These are phyloP conservation scores for Melolontha melolontha DNA, from an alignment of 2,888 invertebrate genomes.

Conservation along the genomic window DNA sequence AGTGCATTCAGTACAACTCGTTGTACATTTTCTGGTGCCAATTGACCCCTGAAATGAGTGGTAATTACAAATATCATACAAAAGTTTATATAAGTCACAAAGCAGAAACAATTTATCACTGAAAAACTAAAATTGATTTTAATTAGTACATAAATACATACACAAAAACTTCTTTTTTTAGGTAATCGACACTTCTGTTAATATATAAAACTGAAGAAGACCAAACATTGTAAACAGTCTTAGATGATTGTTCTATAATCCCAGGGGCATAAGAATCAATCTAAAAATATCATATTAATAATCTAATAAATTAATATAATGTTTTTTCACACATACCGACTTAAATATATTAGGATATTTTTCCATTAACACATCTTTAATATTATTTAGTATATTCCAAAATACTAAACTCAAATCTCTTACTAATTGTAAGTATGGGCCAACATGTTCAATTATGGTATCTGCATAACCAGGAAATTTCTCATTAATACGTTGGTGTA, in stretches of 20 bases:
- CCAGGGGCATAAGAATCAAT: slow-evolving; percentile 81
- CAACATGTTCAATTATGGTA: slow-evolving; percentile 68
- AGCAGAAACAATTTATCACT: too few species aligned
- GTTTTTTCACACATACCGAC: slow-evolving; percentile 65
- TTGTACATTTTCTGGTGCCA: slow-evolving; percentile 82
- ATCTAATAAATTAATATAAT: slow-evolving; percentile 1
- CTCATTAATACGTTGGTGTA: slow-evolving; percentile 76
- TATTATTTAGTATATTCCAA: slow-evolving; percentile 64
- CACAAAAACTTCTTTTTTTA: slow-evolving; percentile 83
- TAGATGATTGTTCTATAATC: slow-evolving; percentile 73
- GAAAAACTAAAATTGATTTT: slow-evolving; percentile 1
- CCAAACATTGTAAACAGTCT: slow-evolving; percentile 64
- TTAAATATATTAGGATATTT: slow-evolving; percentile 67
- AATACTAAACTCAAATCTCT: slow-evolving; percentile 70
- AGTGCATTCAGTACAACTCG: slow-evolving; percentile 75
- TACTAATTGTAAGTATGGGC: slow-evolving; percentile 73
- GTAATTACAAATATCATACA: background rate
- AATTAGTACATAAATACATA: slow-evolving; percentile 68
- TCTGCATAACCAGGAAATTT: slow-evolving; percentile 77
- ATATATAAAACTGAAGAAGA: slow-evolving; percentile 69
- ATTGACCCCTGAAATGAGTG: slow-evolving; percentile 69
- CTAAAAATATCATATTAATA: slow-evolving; percentile 58
- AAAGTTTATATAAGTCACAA: too few species aligned
- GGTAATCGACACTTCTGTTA: slow-evolving; percentile 70
- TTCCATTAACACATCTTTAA: slow-evolving; percentile 55